Conservation (phyloP, 2,888 invertebrate genomes). For the Zygaena filipendulae region DNA sequence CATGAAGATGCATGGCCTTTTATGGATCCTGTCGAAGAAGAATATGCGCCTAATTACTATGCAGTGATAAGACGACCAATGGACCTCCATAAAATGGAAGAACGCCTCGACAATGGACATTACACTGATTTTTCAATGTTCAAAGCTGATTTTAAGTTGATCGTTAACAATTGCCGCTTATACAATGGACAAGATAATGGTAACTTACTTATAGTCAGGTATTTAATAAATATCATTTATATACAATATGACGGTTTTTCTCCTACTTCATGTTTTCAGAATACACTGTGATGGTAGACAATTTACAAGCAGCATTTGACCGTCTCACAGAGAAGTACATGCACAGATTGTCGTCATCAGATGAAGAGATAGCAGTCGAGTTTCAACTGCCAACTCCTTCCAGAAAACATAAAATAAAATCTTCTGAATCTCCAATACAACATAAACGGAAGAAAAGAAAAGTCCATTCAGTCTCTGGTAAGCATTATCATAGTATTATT, state of each 20-base stretch:
- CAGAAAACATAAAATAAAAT: constrained; percentile 51
- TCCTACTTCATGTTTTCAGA: constrained; percentile 69
- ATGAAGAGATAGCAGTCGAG: constrained; percentile 79
- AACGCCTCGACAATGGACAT: constrained; percentile 82
- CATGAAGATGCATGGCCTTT: constrained; percentile 97
- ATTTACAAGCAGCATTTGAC: constrained; percentile 83
- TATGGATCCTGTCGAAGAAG: constrained; percentile 91
- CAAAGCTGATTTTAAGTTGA: constrained; percentile 88
- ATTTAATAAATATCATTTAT: too few relatives aligned
- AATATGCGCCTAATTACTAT: constrained; percentile 89
- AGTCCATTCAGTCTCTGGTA: constrained; percentile 42
- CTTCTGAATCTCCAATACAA: constrained; percentile 39
- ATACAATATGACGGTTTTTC: too few relatives aligned
- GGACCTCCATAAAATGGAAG: constrained; percentile 90
- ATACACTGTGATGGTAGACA: constrained; percentile 90
- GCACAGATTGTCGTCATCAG: constrained; percentile 82
- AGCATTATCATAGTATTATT: too few relatives aligned
- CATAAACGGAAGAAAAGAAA: constrained; percentile 51
- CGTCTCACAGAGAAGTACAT: constrained; percentile 85
- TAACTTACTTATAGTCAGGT: too few relatives aligned
- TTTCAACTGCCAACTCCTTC: constrained; percentile 65
- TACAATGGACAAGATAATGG: constrained; percentile 96
- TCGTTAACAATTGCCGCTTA: constrained; percentile 91
- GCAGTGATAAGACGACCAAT: constrained; percentile 83
- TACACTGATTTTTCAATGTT: constrained; percentile 85